Percentiles rank a stretch among this genome's conserved stretches.
Conservation (phyloP, 2,888 invertebrate species). For the Troides oblongomaculatus region DNA sequence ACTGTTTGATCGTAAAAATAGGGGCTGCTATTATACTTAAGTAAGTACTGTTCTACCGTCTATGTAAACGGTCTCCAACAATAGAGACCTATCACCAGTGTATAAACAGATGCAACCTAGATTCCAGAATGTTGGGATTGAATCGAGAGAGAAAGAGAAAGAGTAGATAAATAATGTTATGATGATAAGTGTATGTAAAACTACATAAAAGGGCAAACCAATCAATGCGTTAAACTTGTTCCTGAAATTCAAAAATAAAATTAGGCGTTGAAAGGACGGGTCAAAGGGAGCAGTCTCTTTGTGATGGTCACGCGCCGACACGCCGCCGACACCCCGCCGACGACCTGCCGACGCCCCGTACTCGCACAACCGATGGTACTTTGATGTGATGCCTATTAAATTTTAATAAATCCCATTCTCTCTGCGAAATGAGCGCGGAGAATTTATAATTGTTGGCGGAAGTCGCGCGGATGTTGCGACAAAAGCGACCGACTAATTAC, state of each 20-base stretch:
- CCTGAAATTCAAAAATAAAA: slow-evolving; percentile 38
- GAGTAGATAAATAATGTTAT: too few species aligned
- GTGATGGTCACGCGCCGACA: slow-evolving; percentile 53
- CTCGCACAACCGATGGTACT: slow-evolving; percentile 26
- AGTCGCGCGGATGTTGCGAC: neutral
- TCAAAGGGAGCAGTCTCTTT: slow-evolving; percentile 62
- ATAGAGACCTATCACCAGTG: too few species aligned
- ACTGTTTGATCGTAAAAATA: too few species aligned
- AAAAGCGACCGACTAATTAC: neutral
- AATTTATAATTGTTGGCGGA: slow-evolving; percentile 35
- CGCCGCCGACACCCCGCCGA: slow-evolving; percentile 42
- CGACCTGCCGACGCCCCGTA: slow-evolving; percentile 34
- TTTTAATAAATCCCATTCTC: slow-evolving; percentile 58
- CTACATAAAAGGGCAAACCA: slow-evolving; percentile 28
- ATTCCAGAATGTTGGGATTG: too few species aligned
- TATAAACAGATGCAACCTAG: too few species aligned
- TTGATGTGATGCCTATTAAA: slow-evolving; percentile 51
- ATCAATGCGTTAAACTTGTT: slow-evolving; percentile 37
- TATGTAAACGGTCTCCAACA: too few species aligned
- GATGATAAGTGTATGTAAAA: neutral
- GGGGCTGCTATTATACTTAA: too few species aligned
- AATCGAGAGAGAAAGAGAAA: too few species aligned
- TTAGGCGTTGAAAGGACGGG: slow-evolving; percentile 44
- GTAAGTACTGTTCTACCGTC: too few species aligned
- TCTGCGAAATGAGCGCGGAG: slow-evolving; percentile 47